Percentiles rank a stretch among this genome's conserved stretches.
phyloP scores from a whole-genome alignment of 2,888 invertebrate genomes.

The Clistopyga incitator region DNA sequence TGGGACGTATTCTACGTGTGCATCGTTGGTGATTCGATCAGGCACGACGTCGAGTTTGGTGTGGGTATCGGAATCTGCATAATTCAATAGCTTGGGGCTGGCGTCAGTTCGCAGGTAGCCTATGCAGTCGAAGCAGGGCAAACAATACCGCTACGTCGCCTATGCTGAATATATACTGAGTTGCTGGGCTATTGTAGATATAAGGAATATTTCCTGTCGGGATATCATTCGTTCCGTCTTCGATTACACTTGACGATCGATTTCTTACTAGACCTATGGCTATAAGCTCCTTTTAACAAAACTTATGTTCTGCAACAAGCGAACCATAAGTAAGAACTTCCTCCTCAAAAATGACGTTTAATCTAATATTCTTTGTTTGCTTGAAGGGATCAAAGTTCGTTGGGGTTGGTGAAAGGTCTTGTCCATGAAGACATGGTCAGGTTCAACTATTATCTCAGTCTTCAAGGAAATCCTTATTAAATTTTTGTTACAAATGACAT shows the following conservation, averaged over 20 bases:
- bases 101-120: conserved; percentile 47
- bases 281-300: conserved; percentile 24
- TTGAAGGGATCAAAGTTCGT: conserved; percentile 6
- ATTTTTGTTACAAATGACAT: neutral
- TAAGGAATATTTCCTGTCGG: conserved; percentile 42
- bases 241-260: conserved; percentile 41
- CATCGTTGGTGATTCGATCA: conserved; percentile 34
- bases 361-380: conserved; percentile 36
- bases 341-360: conserved; percentile 4
- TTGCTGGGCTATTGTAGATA: conserved; percentile 15
- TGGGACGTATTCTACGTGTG: neutral
- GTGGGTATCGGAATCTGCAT: conserved; percentile 56
- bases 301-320: neutral
- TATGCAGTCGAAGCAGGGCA: conserved; percentile 53
- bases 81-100: conserved; percentile 59
- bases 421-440: conserved; percentile 14
- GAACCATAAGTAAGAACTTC: neutral
- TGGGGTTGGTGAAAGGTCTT: neutral
- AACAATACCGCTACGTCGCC: conserved; percentile 41
- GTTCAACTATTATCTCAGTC: neutral
- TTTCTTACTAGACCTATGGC: conserved; percentile 23
- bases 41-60: neutral
- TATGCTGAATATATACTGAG: conserved; percentile 21
- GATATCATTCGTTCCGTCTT: conserved; percentile 1
- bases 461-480: neutral